Base-by-base conservation (phyloP, 64 coral and sea anemone species). In the Montipora cactus region DNA sequence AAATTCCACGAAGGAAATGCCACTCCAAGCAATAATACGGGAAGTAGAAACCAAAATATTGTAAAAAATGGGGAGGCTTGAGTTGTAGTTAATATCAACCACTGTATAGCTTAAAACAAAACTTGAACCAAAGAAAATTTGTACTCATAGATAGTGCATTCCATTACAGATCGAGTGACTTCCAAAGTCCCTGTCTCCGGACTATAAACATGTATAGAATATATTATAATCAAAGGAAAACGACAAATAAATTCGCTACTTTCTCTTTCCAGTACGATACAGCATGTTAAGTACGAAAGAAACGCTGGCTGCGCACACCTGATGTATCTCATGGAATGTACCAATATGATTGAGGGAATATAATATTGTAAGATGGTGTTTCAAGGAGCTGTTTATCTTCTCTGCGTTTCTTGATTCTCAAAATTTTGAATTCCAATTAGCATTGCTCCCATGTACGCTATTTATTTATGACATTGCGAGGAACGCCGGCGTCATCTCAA, bases 1-100 rank as follows among this genome's bases (percentile, higher is more conserved):
- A 99, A 99, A 89, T 99, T 83, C 51, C 95, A 96, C 77, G 98
- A 99, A 48, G 92, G 92, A 49, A 93, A 52, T 62, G 91, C 67
- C 53, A 45, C 81, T 3, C 37, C 66, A 8, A 66, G 90, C 19
- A 76, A 74, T 14, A 86, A 71, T 19, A 71, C 82, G 8, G 92
- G 84, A 78, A 74, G 83, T 58, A 93, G 92, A 88, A 93, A 93
- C 80, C 83, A 79, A 68, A 93, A 82, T 59, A 93, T 93, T 79
- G 92, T 93, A 2, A 93, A 93, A 71, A 93, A 93, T 49, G 92
- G 92, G 52, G 92, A 93, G 44, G 47, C 92, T 20, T 93, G 74
- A 89, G 13, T 50, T 62, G 4, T 64, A 64, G 47, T 20, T 7
- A 47, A 80, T 58, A 48, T 86, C 50, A 71, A 47, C 13, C 62